A percentile compares a stretch with the other conserved stretches of the same genome.
Conservation (phyloP, 37 sponge, comb jelly and placozoan genomes). For the Beroe ovata region DNA sequence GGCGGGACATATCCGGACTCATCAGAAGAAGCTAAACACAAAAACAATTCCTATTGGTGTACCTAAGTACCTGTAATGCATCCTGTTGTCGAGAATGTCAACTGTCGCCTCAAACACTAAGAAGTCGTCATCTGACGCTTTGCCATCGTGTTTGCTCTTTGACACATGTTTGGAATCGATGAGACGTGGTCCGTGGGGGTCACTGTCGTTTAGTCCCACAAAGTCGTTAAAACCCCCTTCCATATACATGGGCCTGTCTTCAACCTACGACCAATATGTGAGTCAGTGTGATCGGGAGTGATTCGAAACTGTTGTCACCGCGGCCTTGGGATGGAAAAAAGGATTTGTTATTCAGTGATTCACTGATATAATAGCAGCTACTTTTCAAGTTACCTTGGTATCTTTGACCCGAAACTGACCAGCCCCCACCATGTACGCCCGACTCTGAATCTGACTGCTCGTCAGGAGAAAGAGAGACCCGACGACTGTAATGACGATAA, state of each 20-base stretch:
- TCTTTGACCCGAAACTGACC: constrained; percentile 38
- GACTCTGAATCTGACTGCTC: constrained; percentile 17
- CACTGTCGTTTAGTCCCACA: constrained; percentile 47
- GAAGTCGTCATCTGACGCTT: constrained; percentile 47
- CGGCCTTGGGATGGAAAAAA: no score
- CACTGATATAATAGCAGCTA: no score
- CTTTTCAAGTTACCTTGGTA: constrained; percentile 24
- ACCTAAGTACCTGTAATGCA: constrained; percentile 67
- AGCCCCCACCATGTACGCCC: constrained; percentile 36
- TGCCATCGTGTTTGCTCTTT: constrained; percentile 41
- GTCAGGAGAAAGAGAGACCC: constrained; percentile 41
- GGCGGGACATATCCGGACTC: no score
- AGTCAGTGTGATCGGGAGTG: no score
- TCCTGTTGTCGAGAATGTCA: constrained; percentile 42
- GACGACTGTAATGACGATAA: constrained; percentile 37
- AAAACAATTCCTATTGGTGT: no score
- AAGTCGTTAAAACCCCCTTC: constrained; percentile 63
- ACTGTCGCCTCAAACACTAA: constrained; percentile 45
- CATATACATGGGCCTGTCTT: constrained; percentile 50
- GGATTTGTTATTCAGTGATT: no score
- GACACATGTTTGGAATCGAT: constrained; percentile 24
- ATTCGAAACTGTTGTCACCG: no score
- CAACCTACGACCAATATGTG: background rate
- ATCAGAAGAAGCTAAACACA: no score
- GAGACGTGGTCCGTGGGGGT: constrained; percentile 61